Evolutionary conservation across 2,888 invertebrate species (phyloP), one percentile per base, ranked within the genome.

Genomic region (Drosophila paramelanica): DNA sequence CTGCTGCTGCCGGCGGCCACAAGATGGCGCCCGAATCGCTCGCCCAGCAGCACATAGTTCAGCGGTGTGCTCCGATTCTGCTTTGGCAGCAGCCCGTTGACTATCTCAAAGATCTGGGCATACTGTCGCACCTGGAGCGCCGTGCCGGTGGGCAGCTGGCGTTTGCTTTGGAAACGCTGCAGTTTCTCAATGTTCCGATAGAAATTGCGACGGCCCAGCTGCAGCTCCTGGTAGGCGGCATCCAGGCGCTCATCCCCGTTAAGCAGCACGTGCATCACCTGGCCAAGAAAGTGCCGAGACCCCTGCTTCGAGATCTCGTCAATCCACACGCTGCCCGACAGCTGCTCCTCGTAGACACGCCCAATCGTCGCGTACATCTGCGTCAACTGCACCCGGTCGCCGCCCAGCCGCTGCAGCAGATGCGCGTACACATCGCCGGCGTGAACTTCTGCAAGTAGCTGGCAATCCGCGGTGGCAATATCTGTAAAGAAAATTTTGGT

Each of bases 161-260:
- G 73, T 7, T 82, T 82, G 1, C 75, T 67, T 7, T 83, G 77
- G 33, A 91, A 88, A 31, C 88, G 83, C n/a, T 89, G 86, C 39
- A 88, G 50, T 27, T 89, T 91, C 45, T 92, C 92, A 14, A 92
- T 77, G 55, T 92, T 92, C 25, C 90, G 83, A 57, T 91, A 92
- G 59, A 92, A 92, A 51, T 82, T 91, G 10, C 88, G 81, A 5
- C 87, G 72, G 5, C 85, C 89, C 45, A 92, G 72, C 20, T 81
- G 74, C n/a, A 92, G 42, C 0, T 73, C 53, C 0, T 60, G 75
- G 33, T 90, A 92, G 25, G 86, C 79, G 1, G 83, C 80, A 60
- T 91, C 85, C 11, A 92, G 56, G 3, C 81, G 86, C 8, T 88
- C 81, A 46, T 92, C 89, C 0, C 92, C 91, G 51, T 89, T 90